Percentiles rank a stretch among this genome's conserved stretches.
Conservation (phyloP, 2,113 vertebrate species). For the Capreolus pygargus region DNA sequence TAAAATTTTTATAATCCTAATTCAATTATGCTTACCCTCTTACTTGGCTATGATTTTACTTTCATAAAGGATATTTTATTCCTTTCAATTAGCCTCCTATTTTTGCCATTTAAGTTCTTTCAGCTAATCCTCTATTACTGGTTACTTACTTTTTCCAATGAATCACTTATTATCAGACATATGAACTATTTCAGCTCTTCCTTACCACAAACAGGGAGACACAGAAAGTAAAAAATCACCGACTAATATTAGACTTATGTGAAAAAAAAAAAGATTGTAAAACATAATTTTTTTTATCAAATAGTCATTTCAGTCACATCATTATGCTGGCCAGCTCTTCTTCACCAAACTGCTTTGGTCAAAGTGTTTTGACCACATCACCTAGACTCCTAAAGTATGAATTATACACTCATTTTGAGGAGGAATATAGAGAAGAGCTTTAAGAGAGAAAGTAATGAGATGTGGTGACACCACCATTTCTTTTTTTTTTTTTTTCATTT, state of each 20-base stretch:
- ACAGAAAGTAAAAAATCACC: background rate
- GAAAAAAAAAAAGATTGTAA: background rate
- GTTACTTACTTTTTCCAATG: background rate
- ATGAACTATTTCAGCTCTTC: background rate
- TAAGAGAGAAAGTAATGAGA: background rate
- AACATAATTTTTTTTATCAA: background rate
- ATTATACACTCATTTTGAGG: background rate
- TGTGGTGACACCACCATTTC: background rate
- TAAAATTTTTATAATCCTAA: constrained; percentile 38
- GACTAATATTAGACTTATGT: background rate
- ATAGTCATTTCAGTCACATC: background rate
- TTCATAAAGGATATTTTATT: background rate
- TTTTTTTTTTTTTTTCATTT: too few relatives aligned
- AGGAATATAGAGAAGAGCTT: background rate
- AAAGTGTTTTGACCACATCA: background rate
- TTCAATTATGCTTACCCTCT: background rate
- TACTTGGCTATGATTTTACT: background rate
- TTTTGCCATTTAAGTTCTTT: background rate
- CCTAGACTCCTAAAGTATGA: background rate
- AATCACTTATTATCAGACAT: background rate
- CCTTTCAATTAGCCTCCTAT: background rate
- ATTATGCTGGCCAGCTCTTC: background rate
- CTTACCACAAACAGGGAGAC: background rate
- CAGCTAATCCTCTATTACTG: background rate
- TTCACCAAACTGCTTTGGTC: background rate